These are phyloP conservation scores for Pampusana beccarii DNA, from an alignment of 2,113 vertebrate genomes.

Conservation along the genomic window DNA sequence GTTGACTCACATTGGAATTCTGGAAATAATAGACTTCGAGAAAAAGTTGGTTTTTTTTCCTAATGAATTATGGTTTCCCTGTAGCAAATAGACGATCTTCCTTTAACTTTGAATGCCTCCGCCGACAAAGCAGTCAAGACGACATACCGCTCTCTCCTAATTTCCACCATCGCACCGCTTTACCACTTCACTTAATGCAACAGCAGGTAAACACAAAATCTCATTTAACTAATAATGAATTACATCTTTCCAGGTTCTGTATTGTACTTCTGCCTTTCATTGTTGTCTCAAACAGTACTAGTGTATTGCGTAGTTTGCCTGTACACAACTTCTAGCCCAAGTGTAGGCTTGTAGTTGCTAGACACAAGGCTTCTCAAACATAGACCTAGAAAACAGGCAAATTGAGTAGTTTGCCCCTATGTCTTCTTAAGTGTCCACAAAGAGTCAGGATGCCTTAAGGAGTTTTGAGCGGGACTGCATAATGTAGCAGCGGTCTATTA, in stretches of 20 bases:
- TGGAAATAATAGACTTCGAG: neutral
- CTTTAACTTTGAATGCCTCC: slow-evolving; percentile 99
- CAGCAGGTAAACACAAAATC: slow-evolving; percentile 85
- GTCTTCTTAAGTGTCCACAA: neutral
- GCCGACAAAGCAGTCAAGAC: slow-evolving; percentile 93
- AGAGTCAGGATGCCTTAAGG: neutral
- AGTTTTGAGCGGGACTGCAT: neutral
- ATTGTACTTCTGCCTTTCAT: neutral
- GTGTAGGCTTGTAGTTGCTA: neutral
- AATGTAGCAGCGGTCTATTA: neutral
- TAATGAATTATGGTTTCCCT: neutral
- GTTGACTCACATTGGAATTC: neutral
- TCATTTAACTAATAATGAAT: neutral
- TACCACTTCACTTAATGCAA: slow-evolving; percentile 97
- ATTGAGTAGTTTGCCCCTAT: neutral
- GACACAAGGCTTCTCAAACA: neutral
- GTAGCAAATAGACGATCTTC: slow-evolving; percentile 91
- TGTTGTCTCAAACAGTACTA: neutral
- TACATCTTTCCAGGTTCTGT: neutral
- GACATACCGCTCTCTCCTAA: slow-evolving; percentile 81
- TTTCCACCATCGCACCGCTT: slow-evolving; percentile 88
- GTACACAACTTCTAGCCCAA: neutral
- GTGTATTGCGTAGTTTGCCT: neutral
- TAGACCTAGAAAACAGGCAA: fast-evolving
- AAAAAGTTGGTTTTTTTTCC: neutral